Evolutionary conservation across 1,140 invertebrate genomes (phyloP).

Genomic region (Papilio polyxenes): DNA sequence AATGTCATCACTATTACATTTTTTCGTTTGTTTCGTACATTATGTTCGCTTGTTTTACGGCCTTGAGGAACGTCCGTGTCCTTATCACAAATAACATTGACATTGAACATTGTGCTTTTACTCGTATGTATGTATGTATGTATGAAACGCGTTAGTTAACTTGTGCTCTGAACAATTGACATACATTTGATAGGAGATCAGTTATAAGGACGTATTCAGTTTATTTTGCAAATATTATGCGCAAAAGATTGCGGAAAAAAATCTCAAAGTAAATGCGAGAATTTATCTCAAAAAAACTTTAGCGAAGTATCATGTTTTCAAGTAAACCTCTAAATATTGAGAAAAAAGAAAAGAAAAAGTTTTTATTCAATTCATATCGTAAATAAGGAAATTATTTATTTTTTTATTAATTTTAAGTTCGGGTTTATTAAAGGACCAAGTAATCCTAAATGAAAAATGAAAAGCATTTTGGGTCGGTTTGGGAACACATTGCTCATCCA

Average conservation of each 20-base stretch:
- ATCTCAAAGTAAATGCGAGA: no score
- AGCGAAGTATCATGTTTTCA: no score
- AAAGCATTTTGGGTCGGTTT: constrained; percentile 1
- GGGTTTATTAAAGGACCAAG: constrained; percentile 1
- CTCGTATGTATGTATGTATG: background rate
- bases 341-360: no score
- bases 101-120: constrained; percentile 10
- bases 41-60: background rate
- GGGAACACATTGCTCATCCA: background rate
- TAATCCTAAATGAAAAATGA: constrained; percentile 8
- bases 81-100: constrained; percentile 13
- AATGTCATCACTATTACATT: no score
- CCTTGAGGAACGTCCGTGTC: constrained; percentile 14
- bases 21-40: background rate
- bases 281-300: no score
- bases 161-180: constrained; percentile 8
- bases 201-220: background rate
- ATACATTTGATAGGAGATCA: background rate
- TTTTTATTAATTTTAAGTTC: background rate
- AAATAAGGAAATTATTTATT: background rate
- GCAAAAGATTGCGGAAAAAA: background rate
- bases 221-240: background rate
- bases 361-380: no score
- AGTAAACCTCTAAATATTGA: no score
- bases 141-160: constrained; percentile 8